phyloP scores from a whole-genome alignment of 2,113 vertebrate species.

The Rhynchomys soricoides region DNA sequence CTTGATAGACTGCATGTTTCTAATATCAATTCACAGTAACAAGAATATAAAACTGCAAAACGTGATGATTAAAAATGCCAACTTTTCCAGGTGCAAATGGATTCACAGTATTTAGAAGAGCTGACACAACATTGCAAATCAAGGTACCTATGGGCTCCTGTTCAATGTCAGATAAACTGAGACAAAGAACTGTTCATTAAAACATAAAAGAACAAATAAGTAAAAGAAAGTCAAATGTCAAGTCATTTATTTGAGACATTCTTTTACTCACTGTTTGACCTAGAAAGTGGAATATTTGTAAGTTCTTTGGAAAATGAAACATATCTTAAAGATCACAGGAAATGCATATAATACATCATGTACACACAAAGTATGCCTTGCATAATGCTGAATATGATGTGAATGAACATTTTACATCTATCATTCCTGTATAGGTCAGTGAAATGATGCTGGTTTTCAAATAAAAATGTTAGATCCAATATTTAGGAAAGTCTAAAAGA shows the following conservation, averaged over 20 bases:
- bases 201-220: not conserved
- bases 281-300: not conserved
- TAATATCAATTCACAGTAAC: not conserved
- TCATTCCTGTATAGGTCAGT: not conserved
- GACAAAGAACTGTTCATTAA: not conserved
- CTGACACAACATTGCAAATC: not conserved
- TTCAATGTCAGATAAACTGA: too few relatives aligned
- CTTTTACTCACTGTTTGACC: not conserved
- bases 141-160: not conserved
- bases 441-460: conserved; percentile 7
- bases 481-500: not conserved
- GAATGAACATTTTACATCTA: not conserved
- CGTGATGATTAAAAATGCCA: not conserved
- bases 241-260: not conserved
- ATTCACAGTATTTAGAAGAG: not conserved
- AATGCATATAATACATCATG: not conserved
- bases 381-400: not conserved
- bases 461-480: not conserved
- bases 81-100: not conserved
- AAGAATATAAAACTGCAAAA: conserved; percentile 4
- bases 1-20: not conserved
- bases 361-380: not conserved
- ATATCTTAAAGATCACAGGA: not conserved
- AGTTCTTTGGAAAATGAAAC: not conserved
- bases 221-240: not conserved